phyloP scores from a whole-genome alignment of 2,113 vertebrate genomes.

The Symphodus melops region DNA sequence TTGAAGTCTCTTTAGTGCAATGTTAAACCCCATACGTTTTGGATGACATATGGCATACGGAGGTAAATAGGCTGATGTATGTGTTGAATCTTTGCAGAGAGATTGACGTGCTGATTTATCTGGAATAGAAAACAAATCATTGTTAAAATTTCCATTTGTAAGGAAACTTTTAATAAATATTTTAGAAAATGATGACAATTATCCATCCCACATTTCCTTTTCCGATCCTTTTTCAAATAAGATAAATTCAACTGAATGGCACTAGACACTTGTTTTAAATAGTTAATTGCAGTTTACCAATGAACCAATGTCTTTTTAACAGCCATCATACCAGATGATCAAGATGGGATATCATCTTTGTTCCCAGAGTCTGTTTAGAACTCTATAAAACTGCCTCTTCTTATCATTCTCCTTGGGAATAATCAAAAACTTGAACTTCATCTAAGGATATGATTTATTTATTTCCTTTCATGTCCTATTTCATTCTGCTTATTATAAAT shows the following conservation, averaged over 20 bases:
- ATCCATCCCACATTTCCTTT: background rate
- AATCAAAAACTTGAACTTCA: constrained; percentile 14
- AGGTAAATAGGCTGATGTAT: too few species aligned
- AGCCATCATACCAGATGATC: background rate
- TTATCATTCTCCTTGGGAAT: constrained; percentile 16
- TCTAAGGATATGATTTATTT: background rate
- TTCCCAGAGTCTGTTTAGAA: constrained; percentile 13
- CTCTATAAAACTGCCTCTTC: constrained; percentile 2
- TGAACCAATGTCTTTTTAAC: background rate
- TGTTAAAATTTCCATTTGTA: too few species aligned
- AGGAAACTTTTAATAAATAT: background rate
- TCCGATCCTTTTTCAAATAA: background rate
- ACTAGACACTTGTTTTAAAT: background rate
- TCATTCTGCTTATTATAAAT: background rate
- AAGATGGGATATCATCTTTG: background rate
- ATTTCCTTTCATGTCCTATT: background rate
- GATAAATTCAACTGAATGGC: background rate
- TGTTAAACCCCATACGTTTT: too few species aligned
- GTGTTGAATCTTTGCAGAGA: too few species aligned
- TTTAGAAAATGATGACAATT: background rate
- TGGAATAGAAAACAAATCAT: too few species aligned
- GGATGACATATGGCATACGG: too few species aligned
- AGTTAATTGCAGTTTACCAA: constrained; percentile 1
- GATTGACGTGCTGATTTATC: too few species aligned
- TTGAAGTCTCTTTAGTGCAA: too few species aligned